Evolutionary conservation across 1,140 invertebrate genomes (phyloP).

Genomic region (Eueides isabella): DNA sequence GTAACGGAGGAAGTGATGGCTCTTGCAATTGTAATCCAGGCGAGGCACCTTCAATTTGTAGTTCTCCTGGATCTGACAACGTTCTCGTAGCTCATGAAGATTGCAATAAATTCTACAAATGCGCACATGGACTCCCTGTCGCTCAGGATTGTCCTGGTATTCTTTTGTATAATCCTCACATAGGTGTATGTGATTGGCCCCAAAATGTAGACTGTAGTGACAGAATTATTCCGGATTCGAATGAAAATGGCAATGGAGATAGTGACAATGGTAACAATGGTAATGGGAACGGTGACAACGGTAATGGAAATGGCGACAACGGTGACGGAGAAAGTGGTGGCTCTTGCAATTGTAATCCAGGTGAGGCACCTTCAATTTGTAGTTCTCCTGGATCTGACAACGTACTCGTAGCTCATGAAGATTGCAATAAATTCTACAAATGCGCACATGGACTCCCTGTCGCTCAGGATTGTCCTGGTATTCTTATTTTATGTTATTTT

Average conservation of each 20-base stretch:
- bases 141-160: constrained; percentile 63
- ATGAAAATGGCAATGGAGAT: constrained; percentile 14
- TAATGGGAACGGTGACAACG: constrained; percentile 7
- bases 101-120: constrained; percentile 57
- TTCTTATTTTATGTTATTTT: too few relatives aligned
- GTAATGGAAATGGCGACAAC: constrained; percentile 18
- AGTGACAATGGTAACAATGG: constrained; percentile 5
- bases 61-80: neutral
- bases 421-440: constrained; percentile 56
- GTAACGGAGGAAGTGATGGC: neutral
- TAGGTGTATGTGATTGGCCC: constrained; percentile 84
- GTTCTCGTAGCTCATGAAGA: constrained; percentile 41
- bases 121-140: constrained; percentile 43
- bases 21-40: constrained; percentile 45
- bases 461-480: constrained; percentile 63
- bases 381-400: neutral
- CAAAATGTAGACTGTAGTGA: constrained; percentile 75
- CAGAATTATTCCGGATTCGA: constrained; percentile 36
- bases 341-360: constrained; percentile 45
- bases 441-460: constrained; percentile 46
- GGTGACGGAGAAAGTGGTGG: neutral
- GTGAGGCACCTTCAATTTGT: constrained; percentile 33
- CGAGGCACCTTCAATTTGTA: constrained; percentile 30
- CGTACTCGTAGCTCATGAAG: constrained; percentile 40
- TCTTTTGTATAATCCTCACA: constrained; percentile 83